These are phyloP conservation scores for Archips crataeganus DNA, from an alignment of 2,888 invertebrate species.

Conservation along the genomic window DNA sequence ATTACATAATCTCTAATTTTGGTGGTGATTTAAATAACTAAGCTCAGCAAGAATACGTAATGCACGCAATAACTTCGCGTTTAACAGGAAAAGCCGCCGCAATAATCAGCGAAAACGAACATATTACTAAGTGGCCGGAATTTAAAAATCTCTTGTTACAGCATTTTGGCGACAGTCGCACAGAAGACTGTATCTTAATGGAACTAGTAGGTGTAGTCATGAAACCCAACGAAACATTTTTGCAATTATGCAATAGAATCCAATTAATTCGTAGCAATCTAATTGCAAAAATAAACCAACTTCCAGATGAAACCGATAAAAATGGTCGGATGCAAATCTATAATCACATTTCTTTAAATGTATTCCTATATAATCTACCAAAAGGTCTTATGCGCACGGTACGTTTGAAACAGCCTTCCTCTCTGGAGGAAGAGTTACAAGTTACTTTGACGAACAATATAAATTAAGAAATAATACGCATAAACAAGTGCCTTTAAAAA, in stretches of 20 bases:
- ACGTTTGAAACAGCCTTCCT: not conserved
- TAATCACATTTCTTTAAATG: not conserved
- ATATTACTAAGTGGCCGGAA: too few relatives aligned
- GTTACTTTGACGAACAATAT: not conserved
- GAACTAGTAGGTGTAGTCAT: not conserved
- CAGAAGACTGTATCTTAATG: not conserved
- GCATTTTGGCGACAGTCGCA: not conserved
- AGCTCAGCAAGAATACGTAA: too few relatives aligned
- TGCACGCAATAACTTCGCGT: too few relatives aligned
- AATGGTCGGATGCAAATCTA: not conserved
- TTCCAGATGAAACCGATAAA: not conserved
- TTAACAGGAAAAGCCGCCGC: too few relatives aligned
- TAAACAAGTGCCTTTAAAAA: not conserved
- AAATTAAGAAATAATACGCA: not conserved
- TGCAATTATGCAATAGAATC: not conserved
- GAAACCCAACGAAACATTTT: not conserved
- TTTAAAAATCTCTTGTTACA: too few relatives aligned
- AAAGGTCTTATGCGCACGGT: not conserved
- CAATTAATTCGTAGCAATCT: not conserved
- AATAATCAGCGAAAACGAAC: too few relatives aligned
- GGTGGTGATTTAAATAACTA: too few relatives aligned
- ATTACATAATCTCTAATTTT: too few relatives aligned
- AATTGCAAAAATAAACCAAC: not conserved
- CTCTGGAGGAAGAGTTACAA: not conserved
- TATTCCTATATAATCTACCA: too few relatives aligned